phyloP scores from a whole-genome alignment of 1,140 invertebrate genomes.

The Zaprionus ghesquierei region DNA sequence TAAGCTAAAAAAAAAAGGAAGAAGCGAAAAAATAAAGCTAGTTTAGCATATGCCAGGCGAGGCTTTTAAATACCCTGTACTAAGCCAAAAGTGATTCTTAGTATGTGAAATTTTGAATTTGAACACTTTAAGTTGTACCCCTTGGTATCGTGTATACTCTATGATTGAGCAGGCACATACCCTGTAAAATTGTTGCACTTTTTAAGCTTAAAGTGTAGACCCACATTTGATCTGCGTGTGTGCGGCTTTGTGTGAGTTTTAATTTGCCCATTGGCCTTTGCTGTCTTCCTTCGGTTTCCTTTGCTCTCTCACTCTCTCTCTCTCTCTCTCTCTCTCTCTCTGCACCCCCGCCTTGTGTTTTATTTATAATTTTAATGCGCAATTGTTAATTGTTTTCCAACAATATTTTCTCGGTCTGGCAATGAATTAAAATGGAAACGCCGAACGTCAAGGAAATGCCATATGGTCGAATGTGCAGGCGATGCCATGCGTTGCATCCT shows the following conservation, averaged over 20 bases:
- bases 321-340: neutral
- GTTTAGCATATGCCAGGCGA: neutral
- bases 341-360: neutral
- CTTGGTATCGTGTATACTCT: no score
- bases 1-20: slow-evolving; percentile 23
- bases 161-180: no score
- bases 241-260: slow-evolving; percentile 12
- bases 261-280: slow-evolving; percentile 43
- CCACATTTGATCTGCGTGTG: neutral
- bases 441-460: slow-evolving; percentile 49
- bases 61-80: neutral
- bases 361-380: slow-evolving; percentile 54
- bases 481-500: neutral
- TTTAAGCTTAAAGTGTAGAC: slow-evolving; percentile 21
- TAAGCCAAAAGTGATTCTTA: neutral
- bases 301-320: neutral
- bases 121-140: no score
- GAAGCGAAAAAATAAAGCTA: neutral
- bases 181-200: slow-evolving; percentile 1
- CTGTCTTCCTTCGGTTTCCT: neutral
- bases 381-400: slow-evolving; percentile 76
- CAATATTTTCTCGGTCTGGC: slow-evolving; percentile 53
- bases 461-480: slow-evolving; percentile 26
- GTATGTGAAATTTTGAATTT: neutral
- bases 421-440: slow-evolving; percentile 55